Evolutionary conservation across 2,797 vertebrate species (phyloP).

Genomic region (Esox lucius): DNA sequence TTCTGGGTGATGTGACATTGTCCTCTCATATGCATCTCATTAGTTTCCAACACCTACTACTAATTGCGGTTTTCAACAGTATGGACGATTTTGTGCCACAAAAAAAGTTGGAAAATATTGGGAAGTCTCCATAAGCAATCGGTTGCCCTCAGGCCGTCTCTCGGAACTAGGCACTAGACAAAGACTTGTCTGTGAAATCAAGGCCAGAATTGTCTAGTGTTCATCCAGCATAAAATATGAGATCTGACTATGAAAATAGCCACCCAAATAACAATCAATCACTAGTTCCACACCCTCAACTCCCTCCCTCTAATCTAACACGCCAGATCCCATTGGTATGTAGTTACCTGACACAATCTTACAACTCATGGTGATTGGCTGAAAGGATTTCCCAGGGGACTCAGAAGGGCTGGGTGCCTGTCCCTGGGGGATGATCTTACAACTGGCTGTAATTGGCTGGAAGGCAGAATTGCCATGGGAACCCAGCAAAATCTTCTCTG

Average conservation of each 20-base stretch:
- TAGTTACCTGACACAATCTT: constrained; percentile 96
- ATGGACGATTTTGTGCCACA: no score
- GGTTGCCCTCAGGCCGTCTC: no score
- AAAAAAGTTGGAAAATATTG: no score
- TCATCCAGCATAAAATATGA: no score
- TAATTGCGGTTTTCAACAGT: no score
- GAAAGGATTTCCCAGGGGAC: constrained; percentile 96
- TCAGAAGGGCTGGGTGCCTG: constrained; percentile 89
- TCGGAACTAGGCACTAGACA: no score
- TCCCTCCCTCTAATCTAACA: not conserved
- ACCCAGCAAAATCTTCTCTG: constrained; percentile 88
- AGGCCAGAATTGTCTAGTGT: no score
- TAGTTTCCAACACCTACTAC: no score
- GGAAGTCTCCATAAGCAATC: no score
- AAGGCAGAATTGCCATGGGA: constrained; percentile 96
- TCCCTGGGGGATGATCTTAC: constrained; percentile 93
- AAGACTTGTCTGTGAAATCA: no score
- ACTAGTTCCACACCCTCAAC: not conserved
- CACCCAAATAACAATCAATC: not conserved
- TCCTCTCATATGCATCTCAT: no score
- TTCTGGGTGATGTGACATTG: no score
- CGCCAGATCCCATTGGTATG: not conserved
- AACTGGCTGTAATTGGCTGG: constrained; percentile 96
- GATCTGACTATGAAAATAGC: not conserved
- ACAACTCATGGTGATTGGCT: constrained; percentile 99